Base-by-base conservation (phyloP, 2,113 vertebrate species). In the Rhynchomys soricoides region DNA sequence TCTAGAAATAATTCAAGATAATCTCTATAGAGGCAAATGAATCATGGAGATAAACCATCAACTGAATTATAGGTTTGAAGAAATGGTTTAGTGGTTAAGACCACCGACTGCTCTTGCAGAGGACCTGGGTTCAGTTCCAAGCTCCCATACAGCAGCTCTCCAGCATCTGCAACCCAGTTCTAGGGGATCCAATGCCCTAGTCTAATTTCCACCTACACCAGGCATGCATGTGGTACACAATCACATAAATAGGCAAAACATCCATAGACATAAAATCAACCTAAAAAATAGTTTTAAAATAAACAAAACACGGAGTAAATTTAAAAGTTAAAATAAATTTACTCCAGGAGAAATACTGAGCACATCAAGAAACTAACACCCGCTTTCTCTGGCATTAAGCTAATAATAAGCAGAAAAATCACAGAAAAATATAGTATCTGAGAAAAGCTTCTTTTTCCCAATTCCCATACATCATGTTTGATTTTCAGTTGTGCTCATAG, bases 1-100 rank as follows among this genome's bases (percentile, higher is more conserved):
- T n/a, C 22, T 92, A 89, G 13, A 10, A 89, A 40, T 90, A 85
- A 92, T 48, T 88, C n/a, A 52, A 93, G 71, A 70, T 59, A 31
- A 59, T 94, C 73, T 88, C 68, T 75, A 71, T 7, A 83, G 26
- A 70, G 89, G 22, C 9, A 88, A 68, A 75, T 26, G 66, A 88
- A 48, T 50, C 34, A 45, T 19, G 22, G 21, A 48, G 22, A 37
- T 22, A 55, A 83, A 93, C 1, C 11, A 86, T 48, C n/a, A 57
- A 43, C n/a, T 55, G 26, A 86, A 19, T 86, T n/a, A 59, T 0
- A 9, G 68, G 15, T 29, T n/a, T 55, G 37, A 70, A 43, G 86
- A 88, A 50, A 73, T 17, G 37, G 21, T 43, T 59, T 24, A 40
- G 79, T 59, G 22, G 79, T 59, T 59, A 83, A 83, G 55, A 83